Base-by-base conservation (phyloP, 2,797 vertebrate species). In the Perodicticus potto region DNA sequence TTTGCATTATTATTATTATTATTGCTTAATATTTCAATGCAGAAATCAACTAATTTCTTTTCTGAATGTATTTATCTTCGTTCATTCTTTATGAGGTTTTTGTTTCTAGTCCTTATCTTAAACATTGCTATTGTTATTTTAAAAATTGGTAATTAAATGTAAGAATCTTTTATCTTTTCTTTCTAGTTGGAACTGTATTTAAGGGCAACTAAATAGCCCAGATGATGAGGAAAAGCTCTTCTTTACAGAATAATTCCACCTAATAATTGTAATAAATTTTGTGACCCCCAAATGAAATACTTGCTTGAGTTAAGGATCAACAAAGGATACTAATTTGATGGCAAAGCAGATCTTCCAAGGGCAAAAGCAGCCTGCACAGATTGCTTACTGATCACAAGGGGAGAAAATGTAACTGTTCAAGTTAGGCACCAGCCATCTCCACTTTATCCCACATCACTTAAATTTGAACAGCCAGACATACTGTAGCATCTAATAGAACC, bases 261-360 rank as follows among this genome's bases (percentile, higher is more conserved):
- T 92, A 86, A 89, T 80, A 85, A 69, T 67, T 82, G n/a, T 61
- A 89, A 63, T 72, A 96, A 87, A 76, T 85, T 78, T 85, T 80
- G 13, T 89, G 81, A 94, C 59, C 9, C 25, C 53, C n/a, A 85
- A 89, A 92, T n/a, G 45, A 63, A 89, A 89, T 57, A 25, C 34
- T 57, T 89, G 74, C 70, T 72, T 82, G 57, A 92, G 69, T 65
- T 82, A 86, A 89, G 61, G 23, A 77, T 89, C 74, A 73, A 37
- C 84, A 65, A 40, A 32, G 84, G n/a, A 83, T 80, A 81, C 22
- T 13, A 55, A 86, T 22, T 16, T 40, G 59, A 70, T 40, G 59
- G 49, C 49, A 69, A 63, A 45, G 29, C 13, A 34, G 40, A 70
- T 37, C 40, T 74, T 57, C 78, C 80, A 12, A 55, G 9, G 20